These are phyloP conservation scores for Drosophila kepulauana DNA, from an alignment of 1,140 invertebrate species.

Conservation along the genomic window DNA sequence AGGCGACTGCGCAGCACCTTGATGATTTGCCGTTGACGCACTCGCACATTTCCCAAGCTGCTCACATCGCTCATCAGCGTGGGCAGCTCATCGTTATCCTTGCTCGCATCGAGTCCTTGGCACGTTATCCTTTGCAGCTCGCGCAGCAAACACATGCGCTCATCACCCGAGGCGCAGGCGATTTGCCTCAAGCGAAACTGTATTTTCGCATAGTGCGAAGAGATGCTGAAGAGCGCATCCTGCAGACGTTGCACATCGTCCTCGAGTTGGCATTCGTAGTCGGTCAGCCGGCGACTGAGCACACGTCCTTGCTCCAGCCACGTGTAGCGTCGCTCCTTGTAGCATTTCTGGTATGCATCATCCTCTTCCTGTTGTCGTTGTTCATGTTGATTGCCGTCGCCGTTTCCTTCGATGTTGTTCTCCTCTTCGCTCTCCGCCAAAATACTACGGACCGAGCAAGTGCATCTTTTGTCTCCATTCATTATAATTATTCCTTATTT, in stretches of 20 bases:
- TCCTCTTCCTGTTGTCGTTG: neutral
- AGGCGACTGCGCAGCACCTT: constrained; percentile 39
- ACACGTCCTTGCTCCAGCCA: constrained; percentile 34
- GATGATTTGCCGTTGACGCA: constrained; percentile 53
- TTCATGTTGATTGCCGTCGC: neutral
- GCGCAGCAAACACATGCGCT: constrained; percentile 41
- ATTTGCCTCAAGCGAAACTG: constrained; percentile 71
- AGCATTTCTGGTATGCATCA: neutral
- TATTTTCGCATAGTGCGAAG: constrained; percentile 69
- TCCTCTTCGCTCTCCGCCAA: neutral
- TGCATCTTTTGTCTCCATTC: neutral
- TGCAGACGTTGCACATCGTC: constrained; percentile 65
- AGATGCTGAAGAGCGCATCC: constrained; percentile 58
- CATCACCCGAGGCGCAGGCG: constrained; percentile 34
- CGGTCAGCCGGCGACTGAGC: constrained; percentile 48
- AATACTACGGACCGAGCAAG: neutral
- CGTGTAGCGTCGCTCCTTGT: constrained; percentile 37
- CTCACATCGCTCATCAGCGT: constrained; percentile 39
- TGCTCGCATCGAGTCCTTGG: constrained; percentile 34
- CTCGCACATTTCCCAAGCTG: constrained; percentile 40
- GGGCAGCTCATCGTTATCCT: constrained; percentile 23
- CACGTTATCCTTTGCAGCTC: constrained; percentile 54
- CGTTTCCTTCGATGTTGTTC: neutral
- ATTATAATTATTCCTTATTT: neutral
- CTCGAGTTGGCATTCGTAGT: constrained; percentile 63